A percentile compares a stretch with the other conserved stretches of the same genome.
Conservation (phyloP, 2,113 vertebrate species). For the Thinocorus orbignyianus region DNA sequence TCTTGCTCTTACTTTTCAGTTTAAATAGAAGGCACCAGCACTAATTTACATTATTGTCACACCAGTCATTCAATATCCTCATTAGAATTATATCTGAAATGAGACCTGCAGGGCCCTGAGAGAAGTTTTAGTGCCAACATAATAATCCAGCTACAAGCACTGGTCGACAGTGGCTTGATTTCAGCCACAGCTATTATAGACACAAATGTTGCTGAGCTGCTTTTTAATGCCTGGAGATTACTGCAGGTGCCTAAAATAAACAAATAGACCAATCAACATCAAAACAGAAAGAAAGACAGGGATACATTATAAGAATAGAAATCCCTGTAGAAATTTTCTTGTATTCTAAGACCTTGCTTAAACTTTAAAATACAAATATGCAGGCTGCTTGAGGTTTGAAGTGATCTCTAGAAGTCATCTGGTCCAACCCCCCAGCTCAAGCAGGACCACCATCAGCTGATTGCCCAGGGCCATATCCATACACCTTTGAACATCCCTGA, state of each 20-base stretch:
- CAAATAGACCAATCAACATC: neutral
- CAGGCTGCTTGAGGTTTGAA: neutral
- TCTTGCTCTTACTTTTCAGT: slow-evolving; percentile 30
- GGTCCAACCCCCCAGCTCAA: no score
- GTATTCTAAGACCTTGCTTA: neutral
- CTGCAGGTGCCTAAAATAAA: neutral
- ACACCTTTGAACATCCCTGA: neutral
- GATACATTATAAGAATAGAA: neutral
- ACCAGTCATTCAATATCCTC: slow-evolving; percentile 50
- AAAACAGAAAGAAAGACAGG: neutral
- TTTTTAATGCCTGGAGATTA: neutral
- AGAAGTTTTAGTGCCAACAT: neutral
- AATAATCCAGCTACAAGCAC: neutral
- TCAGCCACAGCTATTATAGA: neutral
- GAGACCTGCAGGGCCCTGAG: slow-evolving; percentile 11
- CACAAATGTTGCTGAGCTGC: neutral
- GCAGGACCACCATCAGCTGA: neutral
- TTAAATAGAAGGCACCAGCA: slow-evolving; percentile 36
- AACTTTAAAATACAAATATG: neutral
- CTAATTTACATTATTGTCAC: slow-evolving; percentile 56
- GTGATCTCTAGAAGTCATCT: neutral
- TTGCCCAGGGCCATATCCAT: neutral
- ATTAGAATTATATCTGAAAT: slow-evolving; percentile 44
- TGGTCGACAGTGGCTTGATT: neutral
- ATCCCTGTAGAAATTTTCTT: neutral